These are phyloP conservation scores for Aphidoletes aphidimyza DNA, from an alignment of 2,888 invertebrate species.

Conservation along the genomic window DNA sequence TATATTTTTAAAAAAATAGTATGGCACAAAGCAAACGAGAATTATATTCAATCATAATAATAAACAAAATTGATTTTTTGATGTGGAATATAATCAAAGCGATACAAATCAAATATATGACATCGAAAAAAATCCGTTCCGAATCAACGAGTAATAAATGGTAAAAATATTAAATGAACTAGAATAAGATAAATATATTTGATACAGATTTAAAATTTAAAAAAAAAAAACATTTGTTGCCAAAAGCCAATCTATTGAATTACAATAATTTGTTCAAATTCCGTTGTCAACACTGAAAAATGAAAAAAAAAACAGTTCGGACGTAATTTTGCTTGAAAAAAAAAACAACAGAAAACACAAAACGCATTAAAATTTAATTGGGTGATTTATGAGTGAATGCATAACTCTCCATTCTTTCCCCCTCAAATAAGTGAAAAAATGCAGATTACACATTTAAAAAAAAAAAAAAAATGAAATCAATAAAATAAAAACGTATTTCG, in stretches of 20 bases:
- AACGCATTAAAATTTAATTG: too few species aligned
- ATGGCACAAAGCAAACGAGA: background rate
- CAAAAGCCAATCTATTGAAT: constrained; percentile 32
- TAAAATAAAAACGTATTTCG: too few species aligned
- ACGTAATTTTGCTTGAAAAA: too few species aligned
- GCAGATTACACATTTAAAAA: too few species aligned
- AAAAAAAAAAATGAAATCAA: too few species aligned
- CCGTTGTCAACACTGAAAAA: background rate
- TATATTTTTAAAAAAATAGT: too few species aligned
- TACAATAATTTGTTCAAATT: background rate
- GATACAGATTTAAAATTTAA: background rate
- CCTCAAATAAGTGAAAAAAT: too few species aligned
- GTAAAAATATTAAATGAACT: constrained; percentile 19
- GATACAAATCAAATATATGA: constrained; percentile 8
- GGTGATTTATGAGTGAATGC: too few species aligned
- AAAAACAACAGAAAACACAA: too few species aligned
- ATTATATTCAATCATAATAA: background rate
- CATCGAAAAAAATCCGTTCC: background rate
- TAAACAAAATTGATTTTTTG: background rate
- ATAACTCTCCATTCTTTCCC: too few species aligned
- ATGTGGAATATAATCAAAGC: constrained; percentile 4
- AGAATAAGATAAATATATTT: background rate
- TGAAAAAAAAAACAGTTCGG: too few species aligned
- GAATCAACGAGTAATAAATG: constrained; percentile 5
- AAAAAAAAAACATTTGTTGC: background rate